Evolutionary conservation across 1,140 invertebrate genomes (phyloP).

Genomic region (Pseudomyrmex sp.): DNA sequence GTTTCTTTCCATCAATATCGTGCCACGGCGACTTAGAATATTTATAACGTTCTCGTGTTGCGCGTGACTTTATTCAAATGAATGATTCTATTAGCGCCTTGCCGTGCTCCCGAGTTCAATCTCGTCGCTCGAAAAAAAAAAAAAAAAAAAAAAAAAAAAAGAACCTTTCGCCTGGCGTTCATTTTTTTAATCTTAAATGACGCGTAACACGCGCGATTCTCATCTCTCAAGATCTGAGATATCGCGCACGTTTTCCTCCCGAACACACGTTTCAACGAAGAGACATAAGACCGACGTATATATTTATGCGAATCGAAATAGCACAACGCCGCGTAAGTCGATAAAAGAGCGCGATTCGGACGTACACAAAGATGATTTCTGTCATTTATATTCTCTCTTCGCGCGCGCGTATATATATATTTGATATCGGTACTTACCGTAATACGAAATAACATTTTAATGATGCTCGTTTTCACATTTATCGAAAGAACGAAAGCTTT

Average conservation of each 20-base stretch:
- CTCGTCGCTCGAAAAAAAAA: not conserved
- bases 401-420: too few species aligned
- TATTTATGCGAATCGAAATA: too few species aligned
- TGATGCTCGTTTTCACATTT: too few species aligned
- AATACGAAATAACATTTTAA: too few species aligned
- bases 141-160: not conserved
- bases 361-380: too few species aligned
- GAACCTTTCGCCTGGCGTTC: not conserved
- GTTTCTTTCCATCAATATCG: not conserved
- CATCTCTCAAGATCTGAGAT: not conserved
- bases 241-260: not conserved
- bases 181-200: constrained; percentile 30
- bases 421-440: too few species aligned
- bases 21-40: not conserved
- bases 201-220: constrained; percentile 5
- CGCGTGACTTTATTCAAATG: constrained; percentile 24
- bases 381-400: too few species aligned
- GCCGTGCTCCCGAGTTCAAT: not conserved
- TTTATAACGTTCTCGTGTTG: not conserved
- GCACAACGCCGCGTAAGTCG: too few species aligned
- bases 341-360: too few species aligned
- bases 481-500: not conserved
- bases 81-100: constrained; percentile 11
- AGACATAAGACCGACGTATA: too few species aligned
- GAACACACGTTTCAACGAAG: not conserved